Percentiles rank a stretch among this genome's conserved stretches.
Evolutionary conservation across 2,113 vertebrate species (phyloP).

Genomic region (Archilochus colubris): DNA sequence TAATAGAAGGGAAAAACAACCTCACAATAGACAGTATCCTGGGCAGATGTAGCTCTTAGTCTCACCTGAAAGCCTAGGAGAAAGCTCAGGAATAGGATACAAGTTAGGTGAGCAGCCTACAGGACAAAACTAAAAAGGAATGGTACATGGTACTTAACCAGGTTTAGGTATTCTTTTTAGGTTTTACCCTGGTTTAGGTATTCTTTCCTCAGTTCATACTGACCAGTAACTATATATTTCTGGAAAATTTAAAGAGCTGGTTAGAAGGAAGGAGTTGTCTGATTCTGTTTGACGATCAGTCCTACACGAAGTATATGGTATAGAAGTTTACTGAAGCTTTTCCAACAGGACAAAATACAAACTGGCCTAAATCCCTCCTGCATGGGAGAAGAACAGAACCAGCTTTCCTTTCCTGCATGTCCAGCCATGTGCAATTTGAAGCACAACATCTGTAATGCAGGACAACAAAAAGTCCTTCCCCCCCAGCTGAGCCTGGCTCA

Average conservation of each 20-base stretch:
- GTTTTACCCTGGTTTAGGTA: not conserved
- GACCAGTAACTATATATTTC: not conserved
- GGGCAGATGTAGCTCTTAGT: not conserved
- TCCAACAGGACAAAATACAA: not conserved
- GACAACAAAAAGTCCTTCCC: not conserved
- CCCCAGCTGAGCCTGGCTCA: not conserved
- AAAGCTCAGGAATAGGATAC: not conserved
- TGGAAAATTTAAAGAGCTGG: not conserved
- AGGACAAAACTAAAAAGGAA: not conserved
- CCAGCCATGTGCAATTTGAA: not conserved
- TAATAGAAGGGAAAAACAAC: not conserved
- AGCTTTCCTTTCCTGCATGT: not conserved
- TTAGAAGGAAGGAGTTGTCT: not conserved
- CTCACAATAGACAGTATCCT: not conserved
- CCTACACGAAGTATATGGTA: not conserved
- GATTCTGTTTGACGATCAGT: not conserved
- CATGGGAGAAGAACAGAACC: not conserved
- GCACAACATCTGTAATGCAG: not conserved
- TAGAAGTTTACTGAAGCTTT: not conserved
- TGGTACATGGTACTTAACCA: not conserved
- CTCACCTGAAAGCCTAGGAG: not conserved
- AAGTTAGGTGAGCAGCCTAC: not conserved
- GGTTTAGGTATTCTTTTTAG: not conserved
- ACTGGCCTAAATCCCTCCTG: not conserved
- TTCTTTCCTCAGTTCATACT: not conserved